Conservation (phyloP, 2,888 invertebrate genomes). For the Notodonta dromedarius region DNA sequence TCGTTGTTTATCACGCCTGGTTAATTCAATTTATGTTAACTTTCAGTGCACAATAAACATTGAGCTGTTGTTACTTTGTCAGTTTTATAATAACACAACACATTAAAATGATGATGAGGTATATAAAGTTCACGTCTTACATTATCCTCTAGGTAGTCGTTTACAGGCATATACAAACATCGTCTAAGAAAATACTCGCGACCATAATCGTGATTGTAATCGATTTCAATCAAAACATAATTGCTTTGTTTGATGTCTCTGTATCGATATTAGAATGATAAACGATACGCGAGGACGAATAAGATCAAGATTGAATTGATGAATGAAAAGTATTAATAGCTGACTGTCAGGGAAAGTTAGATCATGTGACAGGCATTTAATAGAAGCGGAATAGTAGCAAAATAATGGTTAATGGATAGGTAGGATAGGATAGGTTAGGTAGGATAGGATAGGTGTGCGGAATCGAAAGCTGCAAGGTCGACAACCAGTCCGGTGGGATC, state of each 20-base stretch:
- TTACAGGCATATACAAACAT: neutral
- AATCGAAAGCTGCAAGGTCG: constrained; percentile 69
- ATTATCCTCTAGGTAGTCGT: neutral
- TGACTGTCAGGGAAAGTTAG: constrained; percentile 8
- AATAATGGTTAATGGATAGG: constrained; percentile 34
- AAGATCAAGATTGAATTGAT: neutral
- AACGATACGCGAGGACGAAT: constrained; percentile 18
- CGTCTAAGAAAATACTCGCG: neutral
- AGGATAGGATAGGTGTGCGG: no score
- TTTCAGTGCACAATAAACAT: no score
- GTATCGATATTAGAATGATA: constrained; percentile 28
- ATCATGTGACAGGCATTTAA: constrained; percentile 3
- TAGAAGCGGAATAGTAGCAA: constrained; percentile 51
- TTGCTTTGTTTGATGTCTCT: constrained; percentile 36
- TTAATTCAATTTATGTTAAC: neutral
- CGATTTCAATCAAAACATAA: constrained; percentile 34
- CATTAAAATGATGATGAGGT: neutral
- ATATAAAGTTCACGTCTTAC: neutral
- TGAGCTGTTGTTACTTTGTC: no score
- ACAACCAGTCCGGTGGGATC: constrained; percentile 53
- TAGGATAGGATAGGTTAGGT: no score
- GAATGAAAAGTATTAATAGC: neutral
- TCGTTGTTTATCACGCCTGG: neutral
- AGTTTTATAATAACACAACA: no score
- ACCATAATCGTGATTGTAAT: constrained; percentile 32